Conservation (phyloP, 2,113 vertebrate genomes). For the Sphaerodactylus townsendi region DNA sequence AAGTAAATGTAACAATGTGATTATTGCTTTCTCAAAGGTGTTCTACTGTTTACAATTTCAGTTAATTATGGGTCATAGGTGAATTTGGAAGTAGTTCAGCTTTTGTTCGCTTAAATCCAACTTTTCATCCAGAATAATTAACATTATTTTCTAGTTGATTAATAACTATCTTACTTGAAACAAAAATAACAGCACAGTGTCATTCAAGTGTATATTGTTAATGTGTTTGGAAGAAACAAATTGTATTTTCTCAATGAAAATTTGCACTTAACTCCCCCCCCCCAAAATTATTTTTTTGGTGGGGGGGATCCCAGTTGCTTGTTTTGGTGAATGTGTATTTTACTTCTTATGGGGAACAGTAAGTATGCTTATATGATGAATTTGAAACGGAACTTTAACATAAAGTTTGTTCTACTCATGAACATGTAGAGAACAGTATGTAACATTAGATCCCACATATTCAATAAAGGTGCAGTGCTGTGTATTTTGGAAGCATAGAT, state of each 20-base stretch:
- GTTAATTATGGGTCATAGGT: no score
- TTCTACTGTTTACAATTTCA: no score
- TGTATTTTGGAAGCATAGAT: slow-evolving; percentile 27
- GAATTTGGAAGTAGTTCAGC: no score
- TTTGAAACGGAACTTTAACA: not conserved
- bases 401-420: not conserved
- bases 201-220: no score
- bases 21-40: no score
- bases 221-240: no score
- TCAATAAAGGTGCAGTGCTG: slow-evolving; percentile 32
- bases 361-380: not conserved
- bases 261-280: not conserved
- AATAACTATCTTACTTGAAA: no score
- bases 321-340: not conserved
- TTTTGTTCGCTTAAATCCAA: no score
- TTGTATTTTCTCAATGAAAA: not conserved
- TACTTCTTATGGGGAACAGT: not conserved
- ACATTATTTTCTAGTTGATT: no score
- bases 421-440: slow-evolving; percentile 17
- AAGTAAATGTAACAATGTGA: no score
- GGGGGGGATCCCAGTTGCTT: not conserved
- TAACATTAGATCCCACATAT: slow-evolving; percentile 10
- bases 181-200: no score
- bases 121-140: no score
- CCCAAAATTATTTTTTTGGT: not conserved